Percentiles rank a stretch among this genome's conserved stretches.
phyloP scores from a whole-genome alignment of 2,113 vertebrate species.

The Casuarius casuarius region DNA sequence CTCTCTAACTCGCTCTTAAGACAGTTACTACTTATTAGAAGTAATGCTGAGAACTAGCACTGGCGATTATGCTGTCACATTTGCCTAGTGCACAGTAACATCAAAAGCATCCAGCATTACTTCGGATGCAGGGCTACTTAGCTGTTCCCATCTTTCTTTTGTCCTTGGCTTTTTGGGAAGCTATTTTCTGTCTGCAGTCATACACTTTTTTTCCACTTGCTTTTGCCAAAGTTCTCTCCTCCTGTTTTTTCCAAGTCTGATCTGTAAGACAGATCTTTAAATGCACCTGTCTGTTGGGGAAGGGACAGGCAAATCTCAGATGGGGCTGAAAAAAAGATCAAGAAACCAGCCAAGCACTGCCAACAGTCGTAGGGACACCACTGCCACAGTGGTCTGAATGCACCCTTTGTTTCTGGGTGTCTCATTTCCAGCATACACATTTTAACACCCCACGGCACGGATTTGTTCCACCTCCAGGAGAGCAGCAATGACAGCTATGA shows the following conservation, averaged over 20 bases:
- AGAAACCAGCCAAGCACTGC: not conserved
- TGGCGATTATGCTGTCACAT: not conserved
- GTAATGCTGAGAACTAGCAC: not conserved
- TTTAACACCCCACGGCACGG: rapidly evolving
- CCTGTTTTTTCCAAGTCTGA: not conserved
- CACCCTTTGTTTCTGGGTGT: not conserved
- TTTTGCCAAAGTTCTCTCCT: not conserved
- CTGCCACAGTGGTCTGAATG: not conserved
- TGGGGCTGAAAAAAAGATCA: not conserved
- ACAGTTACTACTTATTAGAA: not conserved
- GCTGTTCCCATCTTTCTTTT: not conserved
- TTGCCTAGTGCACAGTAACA: not conserved
- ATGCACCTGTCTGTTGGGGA: not conserved
- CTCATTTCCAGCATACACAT: not conserved
- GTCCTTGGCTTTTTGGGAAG: not conserved
- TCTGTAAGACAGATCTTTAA: not conserved
- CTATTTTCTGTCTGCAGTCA: not conserved
- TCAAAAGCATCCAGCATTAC: not conserved
- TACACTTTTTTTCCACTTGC: not conserved
- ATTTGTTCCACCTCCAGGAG: not conserved
- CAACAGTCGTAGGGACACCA: rapidly evolving
- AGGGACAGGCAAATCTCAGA: not conserved
- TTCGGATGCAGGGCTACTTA: not conserved
- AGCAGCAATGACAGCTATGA: not conserved
- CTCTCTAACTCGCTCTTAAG: not conserved